phyloP scores from a whole-genome alignment of 2,797 vertebrate species.

The Intellagama lesueurii region DNA sequence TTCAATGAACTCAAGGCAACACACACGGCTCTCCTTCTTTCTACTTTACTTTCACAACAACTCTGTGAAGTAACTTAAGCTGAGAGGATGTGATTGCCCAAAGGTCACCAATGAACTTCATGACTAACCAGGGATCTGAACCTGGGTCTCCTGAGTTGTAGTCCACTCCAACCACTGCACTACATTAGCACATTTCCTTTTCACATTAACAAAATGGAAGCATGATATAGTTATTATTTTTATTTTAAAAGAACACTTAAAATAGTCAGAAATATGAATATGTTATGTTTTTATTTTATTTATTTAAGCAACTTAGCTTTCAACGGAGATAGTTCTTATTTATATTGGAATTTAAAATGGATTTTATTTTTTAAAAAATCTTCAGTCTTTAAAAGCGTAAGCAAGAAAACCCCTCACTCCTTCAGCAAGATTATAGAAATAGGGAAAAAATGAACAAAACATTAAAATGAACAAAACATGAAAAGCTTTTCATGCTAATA shows the following conservation, averaged over 20 bases:
- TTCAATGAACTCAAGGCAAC: no score
- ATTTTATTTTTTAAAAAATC: not conserved
- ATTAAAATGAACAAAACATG: conserved; percentile 10
- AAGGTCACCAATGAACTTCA: no score
- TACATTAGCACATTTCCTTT: not conserved
- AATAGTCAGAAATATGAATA: not conserved
- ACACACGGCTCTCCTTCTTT: no score
- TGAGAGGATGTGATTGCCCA: no score
- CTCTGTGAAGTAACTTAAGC: no score
- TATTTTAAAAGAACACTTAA: not conserved
- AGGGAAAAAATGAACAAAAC: not conserved
- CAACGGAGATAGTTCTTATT: not conserved
- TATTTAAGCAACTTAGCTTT: not conserved
- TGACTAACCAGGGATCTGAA: no score
- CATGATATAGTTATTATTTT: not conserved
- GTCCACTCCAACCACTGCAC: no score
- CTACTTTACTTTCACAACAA: no score
- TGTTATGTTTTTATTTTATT: not conserved
- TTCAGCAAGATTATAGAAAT: not conserved
- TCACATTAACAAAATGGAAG: not conserved
- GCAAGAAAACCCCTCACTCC: not conserved
- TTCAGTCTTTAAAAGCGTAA: not conserved
- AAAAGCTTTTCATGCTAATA: not conserved
- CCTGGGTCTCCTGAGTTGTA: no score
- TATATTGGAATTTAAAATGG: not conserved